phyloP scores from a whole-genome alignment of 2,888 invertebrate genomes.

The Megalurothrips usitatus region DNA sequence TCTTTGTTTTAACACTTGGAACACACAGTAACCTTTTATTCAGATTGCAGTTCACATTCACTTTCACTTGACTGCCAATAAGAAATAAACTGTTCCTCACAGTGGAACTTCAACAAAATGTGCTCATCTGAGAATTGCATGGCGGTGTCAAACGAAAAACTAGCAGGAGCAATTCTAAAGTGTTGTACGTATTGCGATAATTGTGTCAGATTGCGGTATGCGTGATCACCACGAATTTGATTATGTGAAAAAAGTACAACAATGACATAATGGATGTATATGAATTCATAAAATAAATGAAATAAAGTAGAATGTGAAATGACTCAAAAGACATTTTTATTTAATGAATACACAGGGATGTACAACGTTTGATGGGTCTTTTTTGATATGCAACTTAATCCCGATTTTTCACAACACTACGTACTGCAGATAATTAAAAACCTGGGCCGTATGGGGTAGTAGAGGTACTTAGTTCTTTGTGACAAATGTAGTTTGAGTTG shows the following conservation, averaged over 20 bases:
- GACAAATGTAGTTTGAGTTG: neutral
- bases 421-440: neutral
- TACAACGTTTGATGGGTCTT: neutral
- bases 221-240: neutral
- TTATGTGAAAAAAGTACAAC: neutral
- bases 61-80: no score
- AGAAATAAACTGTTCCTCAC: no score
- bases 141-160: no score
- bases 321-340: neutral
- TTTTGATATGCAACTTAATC: conserved; percentile 1
- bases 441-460: neutral
- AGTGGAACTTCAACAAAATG: no score
- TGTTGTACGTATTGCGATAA: no score
- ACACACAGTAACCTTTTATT: no score
- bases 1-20: no score
- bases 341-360: neutral
- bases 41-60: no score
- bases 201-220: no score
- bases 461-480: neutral
- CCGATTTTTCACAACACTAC: neutral
- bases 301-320: neutral
- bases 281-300: neutral
- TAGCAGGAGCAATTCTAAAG: no score
- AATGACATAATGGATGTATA: neutral
- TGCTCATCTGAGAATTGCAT: no score